Percentiles rank a stretch among this genome's conserved stretches.
Evolutionary conservation across 2,888 invertebrate genomes (phyloP).

Genomic region (Nephrotoma appendiculata): DNA sequence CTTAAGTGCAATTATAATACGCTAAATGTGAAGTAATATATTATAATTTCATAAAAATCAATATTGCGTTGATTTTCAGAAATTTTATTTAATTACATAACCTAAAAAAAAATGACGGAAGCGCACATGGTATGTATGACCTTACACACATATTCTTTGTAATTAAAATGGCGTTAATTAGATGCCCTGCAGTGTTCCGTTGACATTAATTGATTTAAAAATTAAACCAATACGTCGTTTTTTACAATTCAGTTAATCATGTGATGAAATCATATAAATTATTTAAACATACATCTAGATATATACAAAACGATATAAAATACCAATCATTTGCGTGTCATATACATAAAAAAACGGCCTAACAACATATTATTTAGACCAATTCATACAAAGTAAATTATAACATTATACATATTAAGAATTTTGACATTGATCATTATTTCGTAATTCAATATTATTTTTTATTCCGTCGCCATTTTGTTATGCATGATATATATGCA

Average conservation of each 20-base stretch:
- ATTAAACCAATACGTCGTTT: background rate
- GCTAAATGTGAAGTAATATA: background rate
- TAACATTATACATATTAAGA: too few species aligned
- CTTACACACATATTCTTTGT: background rate
- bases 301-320: background rate
- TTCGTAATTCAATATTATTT: background rate
- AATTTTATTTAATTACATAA: background rate
- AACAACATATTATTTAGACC: background rate
- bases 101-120: background rate
- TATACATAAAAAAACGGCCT: background rate
- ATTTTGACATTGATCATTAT: background rate
- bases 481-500: background rate
- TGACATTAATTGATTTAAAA: background rate
- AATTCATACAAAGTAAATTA: background rate
- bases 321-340: background rate
- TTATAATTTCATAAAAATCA: background rate
- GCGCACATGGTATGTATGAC: background rate
- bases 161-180: background rate
- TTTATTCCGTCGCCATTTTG: too few species aligned
- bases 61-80: background rate
- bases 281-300: too few species aligned
- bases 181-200: background rate
- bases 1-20: background rate
- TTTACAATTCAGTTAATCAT: background rate
- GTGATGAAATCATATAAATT: background rate